These are phyloP conservation scores for Cyclophora punctaria DNA, from an alignment of 2,888 invertebrate species.

Conservation along the genomic window DNA sequence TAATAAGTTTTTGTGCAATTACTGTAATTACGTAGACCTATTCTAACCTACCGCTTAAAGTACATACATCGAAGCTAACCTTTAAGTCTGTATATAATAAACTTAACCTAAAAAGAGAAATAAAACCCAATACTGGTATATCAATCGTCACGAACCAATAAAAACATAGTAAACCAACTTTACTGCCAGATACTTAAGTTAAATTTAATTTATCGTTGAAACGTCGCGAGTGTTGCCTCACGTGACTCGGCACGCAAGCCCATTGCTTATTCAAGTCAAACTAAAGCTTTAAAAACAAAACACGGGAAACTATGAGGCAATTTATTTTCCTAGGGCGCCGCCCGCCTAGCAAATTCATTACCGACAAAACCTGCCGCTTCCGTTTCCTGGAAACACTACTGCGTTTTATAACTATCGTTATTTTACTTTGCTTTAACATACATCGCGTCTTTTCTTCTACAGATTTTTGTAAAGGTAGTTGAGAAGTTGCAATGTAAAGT, in stretches of 20 bases:
- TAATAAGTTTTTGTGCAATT: no score
- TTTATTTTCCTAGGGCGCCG: slow-evolving; percentile 63
- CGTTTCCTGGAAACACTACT: slow-evolving; percentile 48
- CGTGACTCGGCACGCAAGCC: slow-evolving; percentile 20
- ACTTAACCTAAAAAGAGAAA: no score
- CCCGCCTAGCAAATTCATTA: slow-evolving; percentile 72
- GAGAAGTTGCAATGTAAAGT: neutral
- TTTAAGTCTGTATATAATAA: no score
- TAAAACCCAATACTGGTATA: no score
- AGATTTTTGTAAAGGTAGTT: neutral
- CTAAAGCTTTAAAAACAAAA: slow-evolving; percentile 57
- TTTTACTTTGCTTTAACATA: slow-evolving; percentile 24
- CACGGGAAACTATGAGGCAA: slow-evolving; percentile 52
- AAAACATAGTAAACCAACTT: slow-evolving; percentile 16
- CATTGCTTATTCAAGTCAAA: slow-evolving; percentile 45
- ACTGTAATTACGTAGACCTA: no score
- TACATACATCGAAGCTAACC: no score
- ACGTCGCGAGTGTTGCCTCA: slow-evolving; percentile 20
- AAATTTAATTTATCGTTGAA: slow-evolving; percentile 22
- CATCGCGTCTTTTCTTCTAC: slow-evolving; percentile 25
- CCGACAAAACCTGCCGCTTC: slow-evolving; percentile 64
- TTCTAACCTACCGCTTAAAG: no score
- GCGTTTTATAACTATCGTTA: neutral
- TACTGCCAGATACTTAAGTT: slow-evolving; percentile 19
- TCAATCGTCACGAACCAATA: slow-evolving; percentile 11